Base-by-base conservation (phyloP, 2,113 vertebrate genomes). In the Brienomyrus longianalis region DNA sequence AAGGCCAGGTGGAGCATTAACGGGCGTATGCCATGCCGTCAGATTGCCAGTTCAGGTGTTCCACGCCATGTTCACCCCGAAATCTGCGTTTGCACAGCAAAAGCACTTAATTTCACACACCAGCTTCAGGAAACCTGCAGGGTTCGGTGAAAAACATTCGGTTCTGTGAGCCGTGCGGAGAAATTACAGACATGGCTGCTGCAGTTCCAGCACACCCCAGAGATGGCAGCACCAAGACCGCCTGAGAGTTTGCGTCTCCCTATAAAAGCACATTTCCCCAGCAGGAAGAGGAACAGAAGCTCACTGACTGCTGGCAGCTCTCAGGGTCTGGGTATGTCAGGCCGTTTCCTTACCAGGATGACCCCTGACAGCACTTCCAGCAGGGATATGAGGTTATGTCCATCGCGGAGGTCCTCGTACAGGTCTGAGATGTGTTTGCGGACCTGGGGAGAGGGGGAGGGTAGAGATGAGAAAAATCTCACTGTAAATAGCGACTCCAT, bases 361-460 rank as follows among this genome's bases (percentile, higher is more conserved):
- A 98, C 97, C 54, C 98, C 98, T 0, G 98, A 99, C 92, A 99
- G 97, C 91, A 99, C 98, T 92, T 99, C 98, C 93, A 99, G 95
- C 80, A 99, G 93, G 84, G 98, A 99, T 70, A 99, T 98, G 88
- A 99, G 95, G 95, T 99, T 99, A 95, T 99, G 98, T 87, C 98
- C 98, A 92, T 99, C 98, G n/a, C 98, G 95, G 86, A 99, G 93
- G 91, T 99, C 98, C 92, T 98, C 97, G 11, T 98, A 98, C 86
- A 98, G 96, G 94, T 98, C 97, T 27, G 85, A 83, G 59, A 83
- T 87, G 59, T 88, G 89, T 77, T 84, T 66, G 66, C 89, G 85
- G 27, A 87, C 89, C 59, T 90, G 54, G 17, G 2, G 52, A 54
- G 52, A 3, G 15, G 52, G 62, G 10, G 7, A n/a, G 80, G 39